Conservation (phyloP, 2,888 invertebrate genomes). For the Latheticus oryzae region DNA sequence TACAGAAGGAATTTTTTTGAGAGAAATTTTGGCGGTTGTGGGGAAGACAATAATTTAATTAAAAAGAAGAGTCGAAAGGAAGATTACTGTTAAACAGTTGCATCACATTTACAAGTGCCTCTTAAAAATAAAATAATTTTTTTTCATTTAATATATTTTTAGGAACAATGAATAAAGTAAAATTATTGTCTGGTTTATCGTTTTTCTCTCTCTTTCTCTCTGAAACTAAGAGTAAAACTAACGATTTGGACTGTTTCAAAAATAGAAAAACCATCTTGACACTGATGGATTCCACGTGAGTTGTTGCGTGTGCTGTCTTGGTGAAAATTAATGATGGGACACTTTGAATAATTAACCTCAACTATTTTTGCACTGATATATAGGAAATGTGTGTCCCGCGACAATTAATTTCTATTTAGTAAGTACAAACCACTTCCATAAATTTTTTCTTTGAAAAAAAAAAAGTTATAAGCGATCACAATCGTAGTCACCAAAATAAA, state of each 20-base stretch:
- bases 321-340: conserved; percentile 41
- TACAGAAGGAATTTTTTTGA: conserved; percentile 32
- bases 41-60: conserved; percentile 30
- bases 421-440: conserved; percentile 48
- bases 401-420: conserved; percentile 41
- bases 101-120: conserved; percentile 33
- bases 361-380: conserved; percentile 39
- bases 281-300: conserved; percentile 41
- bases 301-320: conserved; percentile 34
- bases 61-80: conserved; percentile 21
- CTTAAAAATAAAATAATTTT: conserved; percentile 34
- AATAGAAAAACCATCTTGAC: conserved; percentile 34
- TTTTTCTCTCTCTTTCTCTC: not conserved
- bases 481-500: conserved; percentile 50
- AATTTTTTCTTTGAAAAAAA: conserved; percentile 37
- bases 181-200: conserved; percentile 30
- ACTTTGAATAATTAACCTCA: conserved; percentile 38
- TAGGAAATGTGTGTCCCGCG: conserved; percentile 42
- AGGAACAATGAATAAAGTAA: conserved; percentile 39
- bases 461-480: conserved; percentile 44
- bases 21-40: conserved; percentile 19
- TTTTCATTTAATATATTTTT: conserved; percentile 35
- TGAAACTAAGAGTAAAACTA: too few relatives aligned
- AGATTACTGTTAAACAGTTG: conserved; percentile 37
- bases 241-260: conserved; percentile 21